Evolutionary conservation across 2,113 vertebrate species (phyloP).

Genomic region (Corythaeola cristata): DNA sequence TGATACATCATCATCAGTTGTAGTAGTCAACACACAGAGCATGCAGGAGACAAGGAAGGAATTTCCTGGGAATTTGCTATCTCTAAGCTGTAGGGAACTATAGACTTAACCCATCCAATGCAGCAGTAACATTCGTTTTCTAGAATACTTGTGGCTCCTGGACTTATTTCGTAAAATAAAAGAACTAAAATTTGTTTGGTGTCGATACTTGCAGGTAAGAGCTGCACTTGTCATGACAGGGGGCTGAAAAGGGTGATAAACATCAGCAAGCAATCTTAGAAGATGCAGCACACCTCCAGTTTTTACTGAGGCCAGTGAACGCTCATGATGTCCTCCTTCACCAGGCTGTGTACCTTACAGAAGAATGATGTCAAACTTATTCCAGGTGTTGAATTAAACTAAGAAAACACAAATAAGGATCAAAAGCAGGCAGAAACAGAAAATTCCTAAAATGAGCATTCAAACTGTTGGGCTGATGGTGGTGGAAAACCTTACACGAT

Average conservation of each 20-base stretch:
- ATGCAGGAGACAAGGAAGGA: background rate
- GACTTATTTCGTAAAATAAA: background rate
- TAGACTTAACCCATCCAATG: background rate
- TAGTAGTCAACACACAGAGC: background rate
- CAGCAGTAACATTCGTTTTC: background rate
- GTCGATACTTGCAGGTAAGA: background rate
- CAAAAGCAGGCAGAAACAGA: background rate
- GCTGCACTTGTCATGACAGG: background rate
- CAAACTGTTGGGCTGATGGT: background rate
- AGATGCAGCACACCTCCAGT: background rate
- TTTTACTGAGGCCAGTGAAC: background rate
- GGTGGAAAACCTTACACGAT: background rate
- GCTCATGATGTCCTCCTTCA: background rate
- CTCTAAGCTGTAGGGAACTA: background rate
- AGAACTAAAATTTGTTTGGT: background rate
- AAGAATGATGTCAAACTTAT: background rate
- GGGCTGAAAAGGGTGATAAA: background rate
- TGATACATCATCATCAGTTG: rapidly evolving
- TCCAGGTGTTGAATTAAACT: background rate
- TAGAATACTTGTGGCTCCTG: background rate
- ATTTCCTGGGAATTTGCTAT: background rate
- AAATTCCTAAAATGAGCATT: background rate
- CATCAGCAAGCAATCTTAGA: background rate
- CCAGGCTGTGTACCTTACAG: background rate
- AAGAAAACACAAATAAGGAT: background rate